A percentile compares a stretch with the other conserved stretches of the same genome.
These are phyloP conservation scores for Potorous gilbertii DNA, from an alignment of 2,797 vertebrate genomes.

Conservation along the genomic window DNA sequence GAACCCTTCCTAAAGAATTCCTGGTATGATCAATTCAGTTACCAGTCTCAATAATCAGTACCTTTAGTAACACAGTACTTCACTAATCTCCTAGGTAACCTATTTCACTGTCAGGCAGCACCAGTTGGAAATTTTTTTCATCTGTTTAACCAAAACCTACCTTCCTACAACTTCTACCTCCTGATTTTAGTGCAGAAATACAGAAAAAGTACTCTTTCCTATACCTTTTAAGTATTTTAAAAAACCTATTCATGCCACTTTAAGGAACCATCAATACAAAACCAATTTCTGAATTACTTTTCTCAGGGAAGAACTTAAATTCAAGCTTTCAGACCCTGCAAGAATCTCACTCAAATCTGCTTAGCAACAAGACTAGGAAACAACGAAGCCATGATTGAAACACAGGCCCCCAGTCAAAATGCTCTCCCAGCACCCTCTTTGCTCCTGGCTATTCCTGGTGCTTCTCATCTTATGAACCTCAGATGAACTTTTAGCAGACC, in stretches of 20 bases:
- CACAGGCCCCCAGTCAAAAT: no score
- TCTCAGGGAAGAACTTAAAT: not conserved
- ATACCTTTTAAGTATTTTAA: not conserved
- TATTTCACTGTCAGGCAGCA: not conserved
- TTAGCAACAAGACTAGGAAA: not conserved
- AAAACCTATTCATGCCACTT: not conserved
- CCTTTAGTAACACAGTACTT: not conserved
- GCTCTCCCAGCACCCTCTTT: not conserved
- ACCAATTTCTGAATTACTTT: not conserved
- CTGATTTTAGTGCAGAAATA: conserved; percentile 28
- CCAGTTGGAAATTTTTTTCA: conserved; percentile 10
- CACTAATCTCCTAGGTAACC: not conserved
- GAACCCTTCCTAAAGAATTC: conserved; percentile 9
- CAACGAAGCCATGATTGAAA: not conserved
- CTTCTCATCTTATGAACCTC: not conserved
- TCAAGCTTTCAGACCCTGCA: not conserved
- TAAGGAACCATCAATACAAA: not conserved
- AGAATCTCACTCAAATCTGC: not conserved
- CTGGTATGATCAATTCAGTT: not conserved
- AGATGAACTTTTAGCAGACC: not conserved
- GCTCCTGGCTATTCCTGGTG: not conserved
- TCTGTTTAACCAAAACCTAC: not conserved
- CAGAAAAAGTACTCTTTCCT: conserved; percentile 23
- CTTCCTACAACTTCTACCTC: conserved; percentile 6
- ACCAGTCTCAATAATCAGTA: not conserved